A percentile compares a stretch with the other conserved stretches of the same genome.
Evolutionary conservation across 2,113 vertebrate species (phyloP).

Genomic region (Calidris pygmaea): DNA sequence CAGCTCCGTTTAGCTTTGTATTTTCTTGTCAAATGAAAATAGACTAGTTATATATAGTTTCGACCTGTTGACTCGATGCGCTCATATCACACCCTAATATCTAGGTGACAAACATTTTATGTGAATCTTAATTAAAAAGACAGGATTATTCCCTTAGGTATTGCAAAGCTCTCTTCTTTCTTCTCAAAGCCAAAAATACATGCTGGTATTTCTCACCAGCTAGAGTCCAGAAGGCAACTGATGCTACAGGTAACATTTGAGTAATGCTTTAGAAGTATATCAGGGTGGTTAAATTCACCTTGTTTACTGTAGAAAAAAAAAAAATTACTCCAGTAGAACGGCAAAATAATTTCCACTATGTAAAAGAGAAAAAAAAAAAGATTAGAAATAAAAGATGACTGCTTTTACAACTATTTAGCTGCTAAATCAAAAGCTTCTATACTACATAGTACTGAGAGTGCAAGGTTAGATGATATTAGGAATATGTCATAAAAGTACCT

Average conservation of each 20-base stretch:
- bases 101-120: neutral
- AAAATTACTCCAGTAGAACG: neutral
- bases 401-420: neutral
- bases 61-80: neutral
- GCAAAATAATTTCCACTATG: neutral
- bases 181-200: neutral
- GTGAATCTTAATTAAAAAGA: neutral
- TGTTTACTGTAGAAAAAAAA: neutral
- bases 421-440: neutral
- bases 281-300: neutral
- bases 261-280: neutral
- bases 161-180: neutral
- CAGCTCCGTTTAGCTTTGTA: neutral
- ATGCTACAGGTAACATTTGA: neutral
- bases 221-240: neutral
- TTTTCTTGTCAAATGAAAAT: neutral
- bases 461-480: neutral
- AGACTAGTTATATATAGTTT: neutral
- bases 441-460: neutral
- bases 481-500: neutral
- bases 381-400: neutral
- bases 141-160: neutral
- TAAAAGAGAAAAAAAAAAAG: neutral
- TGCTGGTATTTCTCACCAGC: neutral
- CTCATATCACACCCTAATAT: neutral